Percentiles rank a stretch among this genome's conserved stretches.
These are phyloP conservation scores for Augochlorella aurata DNA, from an alignment of 2,888 invertebrate species.

Conservation along the genomic window DNA sequence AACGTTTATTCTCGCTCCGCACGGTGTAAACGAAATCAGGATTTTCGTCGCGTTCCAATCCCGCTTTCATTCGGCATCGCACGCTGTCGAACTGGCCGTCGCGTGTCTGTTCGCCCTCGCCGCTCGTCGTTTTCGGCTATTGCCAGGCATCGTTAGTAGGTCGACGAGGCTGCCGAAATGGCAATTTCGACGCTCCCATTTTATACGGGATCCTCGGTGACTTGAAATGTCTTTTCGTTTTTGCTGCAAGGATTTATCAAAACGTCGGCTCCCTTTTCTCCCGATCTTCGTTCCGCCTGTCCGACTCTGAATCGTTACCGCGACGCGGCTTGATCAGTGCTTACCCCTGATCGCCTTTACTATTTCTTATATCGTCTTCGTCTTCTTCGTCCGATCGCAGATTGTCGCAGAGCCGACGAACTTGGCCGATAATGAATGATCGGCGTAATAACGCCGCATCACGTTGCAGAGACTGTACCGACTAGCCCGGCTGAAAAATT, in stretches of 20 bases:
- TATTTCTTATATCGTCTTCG: no score
- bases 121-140: neutral
- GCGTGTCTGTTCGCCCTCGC: neutral
- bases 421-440: no score
- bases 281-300: no score
- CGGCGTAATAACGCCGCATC: neutral
- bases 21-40: neutral
- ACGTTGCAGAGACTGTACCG: neutral
- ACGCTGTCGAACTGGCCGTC: neutral
- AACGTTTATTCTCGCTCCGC: neutral
- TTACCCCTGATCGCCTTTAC: no score
- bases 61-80: neutral
- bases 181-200: neutral
- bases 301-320: no score
- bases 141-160: neutral
- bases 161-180: neutral
- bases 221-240: neutral
- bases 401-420: no score
- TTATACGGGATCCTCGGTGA: neutral
- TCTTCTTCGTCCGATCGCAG: no score
- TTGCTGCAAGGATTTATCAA: no score
- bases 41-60: constrained; percentile 1
- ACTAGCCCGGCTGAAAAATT: neutral
- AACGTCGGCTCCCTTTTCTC: no score
- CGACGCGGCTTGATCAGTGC: no score